phyloP scores from a whole-genome alignment of 2,797 vertebrate species.

The Dendrocincla tyrannina region DNA sequence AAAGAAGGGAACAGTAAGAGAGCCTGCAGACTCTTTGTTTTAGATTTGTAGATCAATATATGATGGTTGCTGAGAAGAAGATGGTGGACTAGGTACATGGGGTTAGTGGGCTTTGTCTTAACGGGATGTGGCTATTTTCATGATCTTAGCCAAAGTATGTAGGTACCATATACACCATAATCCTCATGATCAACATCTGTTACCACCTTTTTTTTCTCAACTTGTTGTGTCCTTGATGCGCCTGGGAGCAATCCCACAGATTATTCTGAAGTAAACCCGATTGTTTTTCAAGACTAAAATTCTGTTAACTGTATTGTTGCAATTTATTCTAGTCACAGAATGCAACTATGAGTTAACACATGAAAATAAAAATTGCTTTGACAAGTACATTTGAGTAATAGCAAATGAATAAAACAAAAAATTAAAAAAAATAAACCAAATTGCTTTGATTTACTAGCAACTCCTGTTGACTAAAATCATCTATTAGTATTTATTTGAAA shows the following conservation, averaged over 20 bases:
- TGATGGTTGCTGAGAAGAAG: neutral
- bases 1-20: neutral
- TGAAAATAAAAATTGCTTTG: neutral
- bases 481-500: neutral
- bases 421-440: neutral
- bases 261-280: neutral
- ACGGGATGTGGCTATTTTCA: neutral
- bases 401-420: neutral
- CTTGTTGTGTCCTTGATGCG: neutral
- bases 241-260: neutral
- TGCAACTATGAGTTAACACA: neutral
- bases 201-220: neutral
- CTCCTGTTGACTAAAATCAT: neutral
- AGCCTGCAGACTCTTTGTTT: neutral
- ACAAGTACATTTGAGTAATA: neutral
- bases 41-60: neutral
- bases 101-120: neutral
- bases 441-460: neutral
- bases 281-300: neutral
- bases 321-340: neutral
- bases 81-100: no score
- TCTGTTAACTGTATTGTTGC: neutral
- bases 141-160: neutral
- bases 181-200: neutral
- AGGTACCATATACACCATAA: neutral